A percentile compares a stretch with the other conserved stretches of the same genome.
Conservation (phyloP, 2,888 invertebrate species). For the Caenorhabditis afra region DNA sequence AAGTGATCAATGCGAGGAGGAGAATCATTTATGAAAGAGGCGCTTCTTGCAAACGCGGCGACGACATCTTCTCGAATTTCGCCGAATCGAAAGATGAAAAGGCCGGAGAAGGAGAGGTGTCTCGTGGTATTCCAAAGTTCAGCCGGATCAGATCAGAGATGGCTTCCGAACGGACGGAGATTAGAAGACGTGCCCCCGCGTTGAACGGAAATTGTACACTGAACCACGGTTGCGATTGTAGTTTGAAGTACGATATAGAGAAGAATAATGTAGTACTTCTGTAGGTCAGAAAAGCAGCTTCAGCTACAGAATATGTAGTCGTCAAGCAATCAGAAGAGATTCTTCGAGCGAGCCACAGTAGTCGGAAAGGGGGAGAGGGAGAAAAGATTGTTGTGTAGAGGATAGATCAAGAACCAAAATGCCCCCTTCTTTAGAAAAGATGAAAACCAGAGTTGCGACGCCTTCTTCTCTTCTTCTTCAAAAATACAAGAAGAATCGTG, state of each 20-base stretch:
- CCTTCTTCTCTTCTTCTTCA: conserved; percentile 29
- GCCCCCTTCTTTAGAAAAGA: conserved; percentile 6
- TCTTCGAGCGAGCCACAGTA: too few species aligned
- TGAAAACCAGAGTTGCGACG: conserved; percentile 3
- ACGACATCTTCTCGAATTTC: conserved; percentile 5
- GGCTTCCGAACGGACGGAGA: neutral
- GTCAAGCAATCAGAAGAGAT: too few species aligned
- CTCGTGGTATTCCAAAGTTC: conserved; percentile 5
- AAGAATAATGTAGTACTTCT: too few species aligned
- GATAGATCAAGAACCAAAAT: conserved; percentile 11
- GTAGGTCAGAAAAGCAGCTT: too few species aligned
- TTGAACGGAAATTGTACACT: too few species aligned
- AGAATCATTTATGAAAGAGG: neutral
- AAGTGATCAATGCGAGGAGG: neutral
- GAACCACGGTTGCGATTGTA: too few species aligned
- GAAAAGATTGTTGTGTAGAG: too few species aligned
- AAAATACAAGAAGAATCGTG: conserved; percentile 53
- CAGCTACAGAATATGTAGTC: too few species aligned
- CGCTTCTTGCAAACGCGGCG: neutral
- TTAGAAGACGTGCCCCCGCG: too few species aligned
- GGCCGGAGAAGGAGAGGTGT: neutral
- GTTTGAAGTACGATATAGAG: too few species aligned
- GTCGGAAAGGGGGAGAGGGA: too few species aligned
- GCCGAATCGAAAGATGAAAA: conserved; percentile 9
- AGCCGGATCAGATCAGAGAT: neutral